Percentiles rank a stretch among this genome's conserved stretches.
Conservation (phyloP, 2,797 vertebrate genomes). For the Antrozous pallidus region DNA sequence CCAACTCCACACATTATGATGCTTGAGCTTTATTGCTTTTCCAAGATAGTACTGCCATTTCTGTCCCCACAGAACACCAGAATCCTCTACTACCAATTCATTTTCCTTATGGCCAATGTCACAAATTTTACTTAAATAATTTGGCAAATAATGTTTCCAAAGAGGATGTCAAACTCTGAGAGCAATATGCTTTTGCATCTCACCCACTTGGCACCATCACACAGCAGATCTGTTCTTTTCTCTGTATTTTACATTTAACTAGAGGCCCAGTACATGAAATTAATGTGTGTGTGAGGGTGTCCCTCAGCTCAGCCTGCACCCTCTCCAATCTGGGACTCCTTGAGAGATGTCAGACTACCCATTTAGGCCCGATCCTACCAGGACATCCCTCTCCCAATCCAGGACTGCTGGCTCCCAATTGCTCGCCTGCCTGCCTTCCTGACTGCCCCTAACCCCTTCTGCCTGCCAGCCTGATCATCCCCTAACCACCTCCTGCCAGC, state of each 20-base stretch:
- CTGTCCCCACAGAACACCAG: neutral
- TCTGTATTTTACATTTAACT: neutral
- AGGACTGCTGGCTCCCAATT: too few species aligned
- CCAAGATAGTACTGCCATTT: neutral
- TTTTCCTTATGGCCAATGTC: neutral
- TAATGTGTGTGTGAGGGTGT: too few species aligned
- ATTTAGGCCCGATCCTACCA: too few species aligned
- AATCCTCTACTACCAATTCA: fast-evolving
- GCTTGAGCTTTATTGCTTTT: neutral
- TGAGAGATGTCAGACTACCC: too few species aligned
- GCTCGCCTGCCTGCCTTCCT: too few species aligned
- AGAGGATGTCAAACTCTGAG: neutral
- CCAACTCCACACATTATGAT: neutral
- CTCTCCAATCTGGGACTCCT: too few species aligned
- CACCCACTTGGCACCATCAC: neutral
- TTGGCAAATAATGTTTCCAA: neutral
- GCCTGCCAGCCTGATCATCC: too few species aligned
- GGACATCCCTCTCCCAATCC: too few species aligned
- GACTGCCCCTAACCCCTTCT: too few species aligned
- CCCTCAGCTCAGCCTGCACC: too few species aligned
- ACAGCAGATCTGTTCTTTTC: neutral
- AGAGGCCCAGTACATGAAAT: too few species aligned
- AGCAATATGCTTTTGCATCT: neutral
- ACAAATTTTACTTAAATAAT: neutral
- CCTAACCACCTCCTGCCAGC: too few species aligned